These are phyloP conservation scores for Zaprionus bogoriensis DNA, from an alignment of 2,888 invertebrate species.

Conservation along the genomic window DNA sequence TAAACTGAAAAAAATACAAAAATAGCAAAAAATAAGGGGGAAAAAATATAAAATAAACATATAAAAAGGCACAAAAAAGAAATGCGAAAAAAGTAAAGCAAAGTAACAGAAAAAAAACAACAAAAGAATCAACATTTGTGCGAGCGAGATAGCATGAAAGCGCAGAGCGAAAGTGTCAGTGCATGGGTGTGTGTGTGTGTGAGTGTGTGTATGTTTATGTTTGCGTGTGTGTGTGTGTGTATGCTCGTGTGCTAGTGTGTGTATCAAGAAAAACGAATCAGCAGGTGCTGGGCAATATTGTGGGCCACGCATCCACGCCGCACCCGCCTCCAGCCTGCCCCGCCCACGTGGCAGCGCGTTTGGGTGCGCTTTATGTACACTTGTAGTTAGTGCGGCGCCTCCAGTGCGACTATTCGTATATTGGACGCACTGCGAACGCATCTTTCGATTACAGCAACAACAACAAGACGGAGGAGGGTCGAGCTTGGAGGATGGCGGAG, in stretches of 20 bases:
- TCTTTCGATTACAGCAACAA: conserved; percentile 71
- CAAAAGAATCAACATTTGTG: too few species aligned
- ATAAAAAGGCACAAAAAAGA: conserved; percentile 9
- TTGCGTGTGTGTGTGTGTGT: conserved; percentile 18
- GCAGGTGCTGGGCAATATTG: conserved; percentile 74
- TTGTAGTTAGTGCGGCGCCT: conserved; percentile 43
- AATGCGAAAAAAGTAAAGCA: conserved; percentile 3
- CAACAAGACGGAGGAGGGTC: too few species aligned
- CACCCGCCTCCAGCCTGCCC: neutral
- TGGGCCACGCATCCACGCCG: conserved; percentile 39
- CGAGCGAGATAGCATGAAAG: conserved; percentile 14
- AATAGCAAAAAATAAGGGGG: neutral
- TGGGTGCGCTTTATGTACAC: conserved; percentile 19
- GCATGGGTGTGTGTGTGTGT: conserved; percentile 6
- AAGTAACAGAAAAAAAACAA: conserved; percentile 29
- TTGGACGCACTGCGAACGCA: conserved; percentile 67
- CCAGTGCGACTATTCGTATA: conserved; percentile 31
- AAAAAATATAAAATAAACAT: neutral
- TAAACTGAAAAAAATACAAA: neutral
- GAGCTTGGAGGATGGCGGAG: too few species aligned
- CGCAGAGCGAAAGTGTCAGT: conserved; percentile 51
- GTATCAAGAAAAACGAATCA: conserved; percentile 56
- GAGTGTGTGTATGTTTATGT: neutral
- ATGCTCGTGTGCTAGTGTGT: conserved; percentile 31
- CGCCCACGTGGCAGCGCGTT: conserved; percentile 15